Base-by-base conservation (phyloP, 2,113 vertebrate species). In the Dicentrarchus labrax region DNA sequence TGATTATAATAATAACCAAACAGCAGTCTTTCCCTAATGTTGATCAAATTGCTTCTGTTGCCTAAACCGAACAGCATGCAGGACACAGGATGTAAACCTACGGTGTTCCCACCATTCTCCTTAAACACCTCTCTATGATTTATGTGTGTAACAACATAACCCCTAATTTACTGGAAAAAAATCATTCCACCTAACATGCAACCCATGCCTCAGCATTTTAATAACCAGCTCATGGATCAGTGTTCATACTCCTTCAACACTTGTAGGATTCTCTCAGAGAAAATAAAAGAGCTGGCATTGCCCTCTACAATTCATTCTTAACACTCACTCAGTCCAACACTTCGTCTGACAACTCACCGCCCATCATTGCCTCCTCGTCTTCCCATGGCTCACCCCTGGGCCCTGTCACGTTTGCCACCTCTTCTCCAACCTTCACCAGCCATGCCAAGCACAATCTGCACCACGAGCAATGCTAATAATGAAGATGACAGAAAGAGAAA, bases 391-490 rank as follows among this genome's bases (percentile, higher is more conserved):
- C 24, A 56, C 65, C 60, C 60, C 81, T 48, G 13, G 72, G 65
- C 22, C 21, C 39, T 22, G 41, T 21, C 21, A 45, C 21, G 19
- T 54, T 39, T 17, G 62, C 53, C 30, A 65, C 64, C 68, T 72
- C 61, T 7, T 72, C 61, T 68, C 24, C 61, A 68, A 92, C 74
- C 71, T 88, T 72, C 59, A 72, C 38, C 5, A 1, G 11, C 39
- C 15, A 54, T 51, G 62, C 51, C 64, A 38, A 75, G 64, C 38
- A 30, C 80, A 75, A 22, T 77, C 57, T 69, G 38, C 41, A 39
- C 50, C 51, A 43, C 4, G 6, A 74, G 80, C 60, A 51, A 50
- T 75, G 51, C 62, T 89, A 72, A 84, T 80, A 72, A 82, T 72
- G 47, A 83, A 72, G 38, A 83, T 43, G 59, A 74, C 45, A 86